Percentiles rank a stretch among this genome's conserved stretches.
Conservation (phyloP, 2,797 vertebrate species). For the Anabas testudineus region DNA sequence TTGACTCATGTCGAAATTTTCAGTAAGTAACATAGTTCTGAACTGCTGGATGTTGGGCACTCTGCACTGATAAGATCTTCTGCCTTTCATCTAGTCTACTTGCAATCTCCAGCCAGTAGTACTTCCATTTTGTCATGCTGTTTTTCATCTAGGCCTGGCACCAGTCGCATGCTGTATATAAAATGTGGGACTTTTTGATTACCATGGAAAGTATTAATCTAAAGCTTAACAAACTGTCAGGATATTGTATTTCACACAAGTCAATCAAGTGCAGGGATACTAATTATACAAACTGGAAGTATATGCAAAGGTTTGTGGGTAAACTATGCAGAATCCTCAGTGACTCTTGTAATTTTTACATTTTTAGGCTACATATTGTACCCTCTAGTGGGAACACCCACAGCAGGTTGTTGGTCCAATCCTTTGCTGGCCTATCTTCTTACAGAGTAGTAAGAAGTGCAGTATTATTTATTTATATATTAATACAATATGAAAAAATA, state of each 20-base stretch:
- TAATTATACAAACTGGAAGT: constrained; percentile 18
- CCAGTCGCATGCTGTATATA: constrained; percentile 19
- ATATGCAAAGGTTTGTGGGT: constrained; percentile 14
- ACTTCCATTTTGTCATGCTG: constrained; percentile 64
- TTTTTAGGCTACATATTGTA: background rate
- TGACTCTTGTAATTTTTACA: background rate
- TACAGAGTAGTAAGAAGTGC: background rate
- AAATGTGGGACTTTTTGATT: constrained; percentile 45
- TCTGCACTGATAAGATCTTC: constrained; percentile 49
- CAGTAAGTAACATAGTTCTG: constrained; percentile 33
- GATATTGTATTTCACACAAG: constrained; percentile 14
- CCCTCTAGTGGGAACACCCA: background rate
- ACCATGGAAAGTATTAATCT: constrained; percentile 24
- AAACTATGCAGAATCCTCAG: background rate
- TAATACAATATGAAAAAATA: background rate
- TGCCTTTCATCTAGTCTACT: constrained; percentile 59
- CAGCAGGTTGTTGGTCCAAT: background rate
- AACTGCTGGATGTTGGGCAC: constrained; percentile 28
- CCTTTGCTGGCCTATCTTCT: background rate
- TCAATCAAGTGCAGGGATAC: constrained; percentile 10
- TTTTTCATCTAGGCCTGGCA: constrained; percentile 50
- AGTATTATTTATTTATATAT: background rate
- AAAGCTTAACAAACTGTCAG: constrained; percentile 28
- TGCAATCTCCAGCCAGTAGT: constrained; percentile 51
- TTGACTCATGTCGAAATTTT: constrained; percentile 48